Percentiles rank a stretch among this genome's conserved stretches.
Evolutionary conservation across 92 coral and sea anemone genomes (phyloP).

Genomic region (Pocillopora meandrina): DNA sequence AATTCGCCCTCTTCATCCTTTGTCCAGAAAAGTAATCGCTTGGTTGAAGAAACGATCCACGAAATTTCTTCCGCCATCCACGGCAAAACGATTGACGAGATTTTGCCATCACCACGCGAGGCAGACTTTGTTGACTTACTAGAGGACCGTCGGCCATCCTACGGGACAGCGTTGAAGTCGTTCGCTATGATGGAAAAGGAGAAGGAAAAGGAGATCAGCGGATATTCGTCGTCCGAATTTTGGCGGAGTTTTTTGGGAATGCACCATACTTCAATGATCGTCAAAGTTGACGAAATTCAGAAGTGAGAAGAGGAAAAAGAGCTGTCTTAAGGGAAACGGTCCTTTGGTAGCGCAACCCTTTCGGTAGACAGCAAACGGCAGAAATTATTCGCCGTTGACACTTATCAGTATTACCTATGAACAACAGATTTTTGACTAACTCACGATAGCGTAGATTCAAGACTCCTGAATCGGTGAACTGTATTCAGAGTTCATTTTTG

Average conservation of each 20-base stretch:
- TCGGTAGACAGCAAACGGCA: no score
- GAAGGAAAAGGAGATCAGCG: not conserved
- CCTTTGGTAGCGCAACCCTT: not conserved
- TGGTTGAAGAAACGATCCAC: conserved; percentile 2
- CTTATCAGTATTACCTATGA: no score
- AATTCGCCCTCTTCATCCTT: not conserved
- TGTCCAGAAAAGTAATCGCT: not conserved
- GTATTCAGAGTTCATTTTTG: no score
- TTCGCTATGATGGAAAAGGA: not conserved
- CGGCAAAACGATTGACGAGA: conserved; percentile 6
- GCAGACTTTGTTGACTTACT: conserved; percentile 23
- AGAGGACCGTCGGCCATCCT: conserved; percentile 16
- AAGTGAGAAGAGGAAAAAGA: not conserved
- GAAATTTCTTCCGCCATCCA: not conserved
- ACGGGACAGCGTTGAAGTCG: not conserved
- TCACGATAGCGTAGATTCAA: no score
- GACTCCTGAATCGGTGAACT: no score
- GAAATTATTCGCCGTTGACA: no score
- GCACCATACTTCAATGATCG: not conserved
- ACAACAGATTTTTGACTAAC: no score
- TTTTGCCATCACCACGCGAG: conserved; percentile 8
- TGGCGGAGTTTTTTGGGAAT: conserved; percentile 25
- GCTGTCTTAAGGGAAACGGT: not conserved
- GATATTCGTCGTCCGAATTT: conserved; percentile 18
- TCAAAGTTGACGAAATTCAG: not conserved